Evolutionary conservation across 2,113 vertebrate genomes (phyloP), one percentile per base, ranked within the genome.

Genomic region (Nestor notabilis): DNA sequence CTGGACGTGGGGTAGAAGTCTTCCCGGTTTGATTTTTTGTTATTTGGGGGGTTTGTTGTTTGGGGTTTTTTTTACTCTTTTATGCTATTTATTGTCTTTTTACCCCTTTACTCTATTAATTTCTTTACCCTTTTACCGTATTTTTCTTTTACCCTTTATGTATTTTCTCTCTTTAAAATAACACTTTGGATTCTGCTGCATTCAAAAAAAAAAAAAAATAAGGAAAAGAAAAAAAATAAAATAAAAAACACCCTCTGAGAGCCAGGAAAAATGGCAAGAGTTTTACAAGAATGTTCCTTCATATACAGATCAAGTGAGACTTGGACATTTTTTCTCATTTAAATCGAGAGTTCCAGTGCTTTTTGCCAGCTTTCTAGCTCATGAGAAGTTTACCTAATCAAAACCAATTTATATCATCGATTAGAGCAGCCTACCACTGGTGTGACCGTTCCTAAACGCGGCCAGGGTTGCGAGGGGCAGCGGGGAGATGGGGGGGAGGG

Each of bases 231-330:
- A 9, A 47, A 9, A 37, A 39, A n/a, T 44, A 18, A 85, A 61
- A 37, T 16, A 8, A 65, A 80, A 70, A 7, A 2, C 35, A 49
- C 71, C 28, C 46, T 83, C 79, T 4, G 18, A 77, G 50, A 92
- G 83, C 55, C 72, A 94, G 92, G 85, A 90, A 92, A 93, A 95
- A 87, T 7, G 19, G 79, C 72, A 50, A 66, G 49, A 86, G 68
- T 37, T 93, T 91, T 75, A 75, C 76, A 84, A 83, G 92, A 94
- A 93, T 44, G 95, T 93, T 95, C 83, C 83, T 90, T 90, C 87
- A 94, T 93, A 89, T 17, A 71, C 76, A 89, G 76, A 88, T 81
- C 90, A 17, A 81, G 41, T 15, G 63, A 86, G 58, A 28, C 35
- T 83, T 20, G 10, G 49, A 44, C 84, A n/a, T 91, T 93, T 91